Evolutionary conservation across 2,113 vertebrate genomes (phyloP).

Genomic region (Ornithorhynchus anatinus): DNA sequence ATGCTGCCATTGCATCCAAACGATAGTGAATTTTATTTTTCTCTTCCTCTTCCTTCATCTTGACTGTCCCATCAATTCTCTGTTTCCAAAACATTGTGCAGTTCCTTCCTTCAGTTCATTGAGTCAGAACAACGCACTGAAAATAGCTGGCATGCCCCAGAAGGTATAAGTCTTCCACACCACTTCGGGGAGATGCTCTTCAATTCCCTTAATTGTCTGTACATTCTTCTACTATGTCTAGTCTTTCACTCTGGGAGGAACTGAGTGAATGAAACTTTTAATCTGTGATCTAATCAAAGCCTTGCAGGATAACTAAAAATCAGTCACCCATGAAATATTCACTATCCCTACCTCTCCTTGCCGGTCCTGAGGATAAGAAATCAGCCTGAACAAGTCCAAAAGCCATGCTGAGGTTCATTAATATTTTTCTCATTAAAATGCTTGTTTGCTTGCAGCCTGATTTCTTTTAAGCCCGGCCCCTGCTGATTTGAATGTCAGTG

Average conservation of each 20-base stretch:
- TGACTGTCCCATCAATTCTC: neutral
- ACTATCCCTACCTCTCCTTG: too few relatives aligned
- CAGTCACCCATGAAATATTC: too few relatives aligned
- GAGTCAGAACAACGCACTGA: neutral
- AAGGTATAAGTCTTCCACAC: neutral
- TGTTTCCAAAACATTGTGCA: neutral
- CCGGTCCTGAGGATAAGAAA: too few relatives aligned
- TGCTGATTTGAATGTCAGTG: too few relatives aligned
- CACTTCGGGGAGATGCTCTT: neutral
- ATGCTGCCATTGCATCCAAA: neutral
- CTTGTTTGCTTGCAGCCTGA: too few relatives aligned
- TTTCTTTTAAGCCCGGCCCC: too few relatives aligned
- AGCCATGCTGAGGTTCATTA: too few relatives aligned
- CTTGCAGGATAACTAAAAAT: too few relatives aligned
- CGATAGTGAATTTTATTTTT: neutral
- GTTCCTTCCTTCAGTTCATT: neutral
- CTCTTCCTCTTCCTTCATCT: neutral
- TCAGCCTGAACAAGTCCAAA: too few relatives aligned
- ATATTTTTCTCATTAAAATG: too few relatives aligned
- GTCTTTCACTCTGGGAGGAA: neutral
- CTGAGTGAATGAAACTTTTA: too few relatives aligned
- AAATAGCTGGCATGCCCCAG: neutral
- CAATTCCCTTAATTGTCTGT: neutral
- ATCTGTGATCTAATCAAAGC: too few relatives aligned
- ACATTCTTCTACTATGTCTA: neutral